A percentile compares a stretch with the other conserved stretches of the same genome.
These are phyloP conservation scores for Chydorus sphaericus DNA, from an alignment of 2,888 invertebrate genomes.

Conservation along the genomic window DNA sequence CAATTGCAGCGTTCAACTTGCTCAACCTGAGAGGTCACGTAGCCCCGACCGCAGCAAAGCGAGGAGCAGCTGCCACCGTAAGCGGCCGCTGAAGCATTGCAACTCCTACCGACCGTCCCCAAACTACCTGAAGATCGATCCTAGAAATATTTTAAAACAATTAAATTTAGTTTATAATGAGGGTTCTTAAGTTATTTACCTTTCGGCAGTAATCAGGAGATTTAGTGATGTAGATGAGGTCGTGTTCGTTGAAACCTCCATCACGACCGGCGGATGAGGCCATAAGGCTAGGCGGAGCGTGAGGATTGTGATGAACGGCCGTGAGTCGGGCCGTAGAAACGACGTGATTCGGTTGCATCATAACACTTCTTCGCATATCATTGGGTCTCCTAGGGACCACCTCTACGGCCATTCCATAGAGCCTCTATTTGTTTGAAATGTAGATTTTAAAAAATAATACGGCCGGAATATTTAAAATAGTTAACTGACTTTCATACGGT, in stretches of 20 bases:
- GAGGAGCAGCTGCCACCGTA: slow-evolving; percentile 52
- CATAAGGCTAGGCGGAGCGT: slow-evolving; percentile 28
- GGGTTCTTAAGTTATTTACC: too few species aligned
- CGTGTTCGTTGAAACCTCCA: slow-evolving; percentile 35
- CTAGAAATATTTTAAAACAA: too few species aligned
- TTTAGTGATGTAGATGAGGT: slow-evolving; percentile 57
- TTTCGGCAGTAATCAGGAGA: slow-evolving; percentile 61
- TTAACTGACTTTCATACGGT: slow-evolving; percentile 32
- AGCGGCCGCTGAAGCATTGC: slow-evolving; percentile 37
- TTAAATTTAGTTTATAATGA: too few species aligned
- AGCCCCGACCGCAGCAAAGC: slow-evolving; percentile 72
- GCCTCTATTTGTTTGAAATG: not conserved
- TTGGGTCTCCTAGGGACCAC: slow-evolving; percentile 10
- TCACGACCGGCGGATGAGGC: slow-evolving; percentile 28
- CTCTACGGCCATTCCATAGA: slow-evolving; percentile 13
- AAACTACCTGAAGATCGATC: slow-evolving; percentile 60
- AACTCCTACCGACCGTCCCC: slow-evolving; percentile 60
- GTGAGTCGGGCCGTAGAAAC: not conserved
- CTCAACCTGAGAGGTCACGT: slow-evolving; percentile 48
- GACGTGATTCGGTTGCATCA: not conserved
- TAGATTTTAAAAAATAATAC: not conserved
- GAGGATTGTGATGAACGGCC: not conserved
- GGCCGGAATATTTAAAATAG: not conserved
- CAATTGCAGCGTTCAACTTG: slow-evolving; percentile 63
- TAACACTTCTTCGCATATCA: not conserved